These are phyloP conservation scores for Ceratina japonica DNA, from an alignment of 1,140 invertebrate species.

Conservation along the genomic window DNA sequence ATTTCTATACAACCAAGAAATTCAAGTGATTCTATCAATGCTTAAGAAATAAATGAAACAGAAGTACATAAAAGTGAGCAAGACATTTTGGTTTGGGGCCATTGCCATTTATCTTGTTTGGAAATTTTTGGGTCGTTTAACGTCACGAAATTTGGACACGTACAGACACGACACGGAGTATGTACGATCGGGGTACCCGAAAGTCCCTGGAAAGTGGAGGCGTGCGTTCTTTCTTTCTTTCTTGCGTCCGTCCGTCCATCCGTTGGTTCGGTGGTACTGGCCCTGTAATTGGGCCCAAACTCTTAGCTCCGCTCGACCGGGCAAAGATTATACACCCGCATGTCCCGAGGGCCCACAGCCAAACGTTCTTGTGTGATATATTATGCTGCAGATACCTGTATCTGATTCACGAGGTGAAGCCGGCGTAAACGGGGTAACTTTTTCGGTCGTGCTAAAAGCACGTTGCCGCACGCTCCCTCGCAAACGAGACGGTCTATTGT, in stretches of 20 bases:
- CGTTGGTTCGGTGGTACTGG: slow-evolving; percentile 77
- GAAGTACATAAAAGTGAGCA: not conserved
- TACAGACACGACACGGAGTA: slow-evolving; percentile 33
- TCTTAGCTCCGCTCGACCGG: slow-evolving; percentile 74
- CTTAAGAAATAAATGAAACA: slow-evolving; percentile 19
- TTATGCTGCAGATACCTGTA: slow-evolving; percentile 78
- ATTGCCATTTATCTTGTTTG: slow-evolving; percentile 62
- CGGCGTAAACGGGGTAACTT: slow-evolving; percentile 76
- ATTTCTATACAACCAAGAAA: no score
- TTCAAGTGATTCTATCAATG: no score
- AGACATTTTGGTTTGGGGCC: slow-evolving; percentile 41
- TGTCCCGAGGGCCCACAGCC: slow-evolving; percentile 75
- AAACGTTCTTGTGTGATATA: slow-evolving; percentile 78
- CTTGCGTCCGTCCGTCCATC: slow-evolving; percentile 37
- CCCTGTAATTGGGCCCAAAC: slow-evolving; percentile 80
- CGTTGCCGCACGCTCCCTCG: slow-evolving; percentile 10
- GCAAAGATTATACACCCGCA: slow-evolving; percentile 80
- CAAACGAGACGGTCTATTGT: slow-evolving; percentile 32
- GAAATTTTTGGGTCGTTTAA: slow-evolving; percentile 63
- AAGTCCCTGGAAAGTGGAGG: slow-evolving; percentile 72
- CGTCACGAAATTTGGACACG: slow-evolving; percentile 51
- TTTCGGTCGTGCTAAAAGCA: slow-evolving; percentile 59
- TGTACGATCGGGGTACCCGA: slow-evolving; percentile 63
- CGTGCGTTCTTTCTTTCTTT: slow-evolving; percentile 63
- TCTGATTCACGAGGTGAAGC: slow-evolving; percentile 78